Base-by-base conservation (phyloP, 2,113 vertebrate genomes). In the Dryoscopus gambensis region DNA sequence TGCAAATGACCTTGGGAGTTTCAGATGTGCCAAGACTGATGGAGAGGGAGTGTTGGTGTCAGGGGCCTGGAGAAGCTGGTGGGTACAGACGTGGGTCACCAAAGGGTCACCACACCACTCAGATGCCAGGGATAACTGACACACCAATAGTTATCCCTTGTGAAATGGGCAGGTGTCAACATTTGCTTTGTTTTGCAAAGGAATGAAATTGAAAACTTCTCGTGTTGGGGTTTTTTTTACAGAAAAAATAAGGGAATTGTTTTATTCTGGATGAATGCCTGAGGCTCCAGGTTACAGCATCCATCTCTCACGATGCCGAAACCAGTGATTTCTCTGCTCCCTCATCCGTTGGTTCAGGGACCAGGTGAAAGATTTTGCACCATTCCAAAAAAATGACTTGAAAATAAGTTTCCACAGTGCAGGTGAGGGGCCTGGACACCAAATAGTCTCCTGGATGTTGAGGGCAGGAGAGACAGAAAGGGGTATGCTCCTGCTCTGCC, bases 331-430 rank as follows among this genome's bases (percentile, higher is more conserved):
- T 55, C 37, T 89, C 71, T 74, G 27, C 44, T 93, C 22, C 21
- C 17, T 87, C 35, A 44, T 37, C 39, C 13, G 10, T 10, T 88
- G 50, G 2, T 22, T 37, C 47, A 39, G 31, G 16, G 47, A 63
- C 24, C 50, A 59, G 37, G 42, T 39, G 52, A 90, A 95, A 92
- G 21, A 67, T 56, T 93, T 88, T 88, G 25, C 39, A 84, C 18
- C 15, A n/a, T 70, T 92, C 74, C 7, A 63, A 17, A 57, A 64
- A 64, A 79, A 59, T 4, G 7, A 8, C 59, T 89, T 86, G 64
- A 52, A 93, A 92, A 59, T 67, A 78, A 89, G 37, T 88, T 77
- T 70, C 15, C 60, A 11, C 10, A 49, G 44, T 25, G 55, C 50
- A 92, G 55, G 23, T 70, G 63, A 81, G 42, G 30, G 25, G 13